Evolutionary conservation across 1,140 invertebrate genomes (phyloP).

Genomic region (Aphidius ervi): DNA sequence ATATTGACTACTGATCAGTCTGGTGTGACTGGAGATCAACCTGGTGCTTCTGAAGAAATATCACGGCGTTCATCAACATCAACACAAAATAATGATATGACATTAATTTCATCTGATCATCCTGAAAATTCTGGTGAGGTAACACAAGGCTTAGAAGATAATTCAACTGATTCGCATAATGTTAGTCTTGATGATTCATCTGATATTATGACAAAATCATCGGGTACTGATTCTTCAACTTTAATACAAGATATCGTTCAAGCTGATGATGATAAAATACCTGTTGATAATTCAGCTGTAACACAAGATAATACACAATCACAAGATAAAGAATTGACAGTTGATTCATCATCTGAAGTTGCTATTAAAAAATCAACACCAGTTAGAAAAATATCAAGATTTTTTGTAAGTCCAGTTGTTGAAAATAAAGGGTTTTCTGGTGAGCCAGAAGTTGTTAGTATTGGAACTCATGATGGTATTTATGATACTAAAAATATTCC

Average conservation of each 20-base stretch:
- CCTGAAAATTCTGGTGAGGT: constrained; percentile 42
- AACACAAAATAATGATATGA: constrained; percentile 50
- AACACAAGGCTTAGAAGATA: constrained; percentile 28
- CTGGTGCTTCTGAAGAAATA: constrained; percentile 37
- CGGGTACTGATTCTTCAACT: no score
- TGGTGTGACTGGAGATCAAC: constrained; percentile 24
- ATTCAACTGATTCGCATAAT: constrained; percentile 24
- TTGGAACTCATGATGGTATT: not conserved
- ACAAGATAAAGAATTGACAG: not conserved
- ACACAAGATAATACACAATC: constrained; percentile 7
- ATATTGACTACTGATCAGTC: constrained; percentile 30
- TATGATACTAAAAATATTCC: no score
- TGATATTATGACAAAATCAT: not conserved
- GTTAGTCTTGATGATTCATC: constrained; percentile 6
- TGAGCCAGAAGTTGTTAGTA: constrained; percentile 14
- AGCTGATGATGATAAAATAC: not conserved
- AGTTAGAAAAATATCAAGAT: constrained; percentile 70
- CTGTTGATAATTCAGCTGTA: not conserved
- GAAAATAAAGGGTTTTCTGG: constrained; percentile 40
- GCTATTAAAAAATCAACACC: constrained; percentile 34
- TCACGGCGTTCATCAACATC: constrained; percentile 49
- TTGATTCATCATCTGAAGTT: constrained; percentile 19
- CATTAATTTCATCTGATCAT: constrained; percentile 43
- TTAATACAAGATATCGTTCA: not conserved
- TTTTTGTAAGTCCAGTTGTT: constrained; percentile 73